Evolutionary conservation across 1,140 invertebrate species (phyloP).

Genomic region (Drosophila kikkawai): DNA sequence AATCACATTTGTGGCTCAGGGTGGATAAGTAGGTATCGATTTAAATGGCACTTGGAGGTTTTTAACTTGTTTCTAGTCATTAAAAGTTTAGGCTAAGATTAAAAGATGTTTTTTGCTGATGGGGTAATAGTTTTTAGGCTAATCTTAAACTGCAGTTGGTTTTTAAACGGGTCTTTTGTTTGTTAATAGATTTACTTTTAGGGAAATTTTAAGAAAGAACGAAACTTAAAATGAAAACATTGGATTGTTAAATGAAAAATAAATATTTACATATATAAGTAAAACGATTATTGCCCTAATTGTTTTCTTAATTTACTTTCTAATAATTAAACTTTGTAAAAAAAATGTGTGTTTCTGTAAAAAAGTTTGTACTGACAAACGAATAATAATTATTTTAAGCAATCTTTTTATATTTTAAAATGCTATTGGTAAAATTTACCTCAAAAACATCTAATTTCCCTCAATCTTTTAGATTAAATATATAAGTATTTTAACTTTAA

Average conservation of each 20-base stretch:
- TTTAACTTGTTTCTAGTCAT: constrained; percentile 20
- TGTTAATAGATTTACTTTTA: not conserved
- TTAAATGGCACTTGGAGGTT: constrained; percentile 18
- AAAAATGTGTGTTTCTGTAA: no score
- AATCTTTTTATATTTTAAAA: not conserved
- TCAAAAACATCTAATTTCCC: not conserved
- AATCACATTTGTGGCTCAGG: constrained; percentile 52
- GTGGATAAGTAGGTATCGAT: constrained; percentile 44
- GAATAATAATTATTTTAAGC: not conserved
- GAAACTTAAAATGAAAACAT: no score
- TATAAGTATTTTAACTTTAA: not conserved
- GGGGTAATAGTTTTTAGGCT: constrained; percentile 3
- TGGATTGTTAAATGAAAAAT: no score
- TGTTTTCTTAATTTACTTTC: not conserved
- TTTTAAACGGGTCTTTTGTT: not conserved
- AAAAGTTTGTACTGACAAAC: no score
- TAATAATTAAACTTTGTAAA: not conserved
- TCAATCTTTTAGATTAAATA: not conserved
- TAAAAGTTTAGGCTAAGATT: constrained; percentile 28
- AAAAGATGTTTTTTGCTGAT: constrained; percentile 28
- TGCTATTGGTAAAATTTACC: not conserved
- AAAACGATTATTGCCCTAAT: not conserved
- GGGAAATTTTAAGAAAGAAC: not conserved
- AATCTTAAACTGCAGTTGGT: constrained; percentile 16
- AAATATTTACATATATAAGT: not conserved